Percentiles rank a stretch among this genome's conserved stretches.
These are phyloP conservation scores for Acrocephalus arundinaceus DNA, from an alignment of 2,113 vertebrate genomes.

Conservation along the genomic window DNA sequence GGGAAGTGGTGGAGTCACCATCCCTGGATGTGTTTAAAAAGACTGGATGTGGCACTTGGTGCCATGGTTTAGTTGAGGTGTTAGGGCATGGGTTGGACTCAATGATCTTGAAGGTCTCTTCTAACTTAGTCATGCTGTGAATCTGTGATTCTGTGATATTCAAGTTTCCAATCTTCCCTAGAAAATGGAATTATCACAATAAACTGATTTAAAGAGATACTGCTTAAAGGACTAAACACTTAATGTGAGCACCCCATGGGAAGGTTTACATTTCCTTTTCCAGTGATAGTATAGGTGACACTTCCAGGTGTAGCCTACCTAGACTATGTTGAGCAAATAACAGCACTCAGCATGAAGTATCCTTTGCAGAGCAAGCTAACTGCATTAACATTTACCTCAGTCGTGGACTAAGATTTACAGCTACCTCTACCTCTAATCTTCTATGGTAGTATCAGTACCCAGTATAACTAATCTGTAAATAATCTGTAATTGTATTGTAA, in stretches of 20 bases:
- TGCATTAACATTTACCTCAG: not conserved
- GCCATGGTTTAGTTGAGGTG: not conserved
- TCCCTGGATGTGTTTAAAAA: not conserved
- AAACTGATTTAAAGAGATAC: not conserved
- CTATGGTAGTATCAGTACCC: not conserved
- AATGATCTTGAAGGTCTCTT: not conserved
- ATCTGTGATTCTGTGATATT: not conserved
- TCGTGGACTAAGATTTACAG: not conserved
- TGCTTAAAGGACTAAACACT: not conserved
- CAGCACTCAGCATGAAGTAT: not conserved
- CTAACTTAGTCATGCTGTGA: not conserved
- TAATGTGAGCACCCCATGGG: not conserved
- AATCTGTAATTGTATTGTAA: not conserved
- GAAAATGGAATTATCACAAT: not conserved
- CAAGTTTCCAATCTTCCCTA: not conserved
- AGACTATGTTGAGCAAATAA: not conserved
- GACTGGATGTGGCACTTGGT: not conserved
- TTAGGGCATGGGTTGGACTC: not conserved
- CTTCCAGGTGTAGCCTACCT: not conserved
- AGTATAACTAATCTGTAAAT: not conserved
- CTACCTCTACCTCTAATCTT: not conserved
- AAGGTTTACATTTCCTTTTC: not conserved
- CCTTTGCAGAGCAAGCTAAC: not conserved
- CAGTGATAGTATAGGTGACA: not conserved
- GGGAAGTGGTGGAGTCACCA: not conserved